Conservation (phyloP, 2,888 invertebrate genomes). For the Willowsia nigromaculata region DNA sequence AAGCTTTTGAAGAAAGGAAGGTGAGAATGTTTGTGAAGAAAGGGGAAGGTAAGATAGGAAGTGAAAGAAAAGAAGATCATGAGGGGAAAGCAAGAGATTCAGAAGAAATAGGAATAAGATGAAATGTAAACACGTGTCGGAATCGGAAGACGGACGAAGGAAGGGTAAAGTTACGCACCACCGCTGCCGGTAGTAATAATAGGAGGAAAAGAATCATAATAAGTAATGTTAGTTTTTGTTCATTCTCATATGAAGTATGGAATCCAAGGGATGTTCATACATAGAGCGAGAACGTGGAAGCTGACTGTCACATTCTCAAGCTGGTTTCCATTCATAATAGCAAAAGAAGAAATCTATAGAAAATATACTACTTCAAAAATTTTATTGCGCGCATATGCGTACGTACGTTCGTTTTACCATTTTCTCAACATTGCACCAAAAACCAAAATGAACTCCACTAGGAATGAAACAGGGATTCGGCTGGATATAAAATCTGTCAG, state of each 20-base stretch:
- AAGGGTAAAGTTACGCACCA: conserved; percentile 46
- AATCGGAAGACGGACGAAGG: conserved; percentile 35
- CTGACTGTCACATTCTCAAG: too few relatives aligned
- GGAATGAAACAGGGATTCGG: conserved; percentile 1
- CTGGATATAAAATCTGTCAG: conserved; percentile 52
- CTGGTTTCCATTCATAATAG: background rate
- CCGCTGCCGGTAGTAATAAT: conserved; percentile 8
- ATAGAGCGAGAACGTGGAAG: too few relatives aligned
- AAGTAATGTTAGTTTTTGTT: background rate
- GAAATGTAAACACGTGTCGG: conserved; percentile 44
- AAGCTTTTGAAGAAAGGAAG: conserved; percentile 27
- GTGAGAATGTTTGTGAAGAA: background rate
- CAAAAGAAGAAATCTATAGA: background rate
- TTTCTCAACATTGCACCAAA: background rate
- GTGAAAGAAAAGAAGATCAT: conserved; percentile 12
- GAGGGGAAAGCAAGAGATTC: background rate
- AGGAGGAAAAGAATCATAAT: background rate
- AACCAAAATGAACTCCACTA: background rate
- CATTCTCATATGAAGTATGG: too few relatives aligned
- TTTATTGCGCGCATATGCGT: background rate
- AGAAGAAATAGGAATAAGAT: background rate
- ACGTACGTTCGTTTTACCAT: background rate
- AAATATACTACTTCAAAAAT: background rate
- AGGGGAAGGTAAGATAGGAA: conserved; percentile 23
- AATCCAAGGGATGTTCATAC: too few relatives aligned